Percentiles rank a stretch among this genome's conserved stretches.
Evolutionary conservation across 2,888 invertebrate genomes (phyloP).

Genomic region (Polylopha cassiicola): DNA sequence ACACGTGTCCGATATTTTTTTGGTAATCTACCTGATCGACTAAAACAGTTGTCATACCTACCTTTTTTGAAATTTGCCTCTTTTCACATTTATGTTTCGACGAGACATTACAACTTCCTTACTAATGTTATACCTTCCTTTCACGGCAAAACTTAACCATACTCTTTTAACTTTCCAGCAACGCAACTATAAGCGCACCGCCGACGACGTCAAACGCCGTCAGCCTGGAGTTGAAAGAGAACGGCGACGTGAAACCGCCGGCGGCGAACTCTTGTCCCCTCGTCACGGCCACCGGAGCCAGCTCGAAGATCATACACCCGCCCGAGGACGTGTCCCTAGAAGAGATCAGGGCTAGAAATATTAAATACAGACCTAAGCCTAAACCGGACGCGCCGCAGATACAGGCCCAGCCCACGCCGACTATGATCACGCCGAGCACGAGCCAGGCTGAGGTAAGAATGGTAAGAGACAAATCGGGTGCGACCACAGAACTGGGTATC

Average conservation of each 20-base stretch:
- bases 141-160: neutral
- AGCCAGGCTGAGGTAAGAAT: slow-evolving; percentile 66
- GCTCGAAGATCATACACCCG: slow-evolving; percentile 94
- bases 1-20: too few relatives aligned
- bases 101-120: too few relatives aligned
- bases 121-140: too few relatives aligned
- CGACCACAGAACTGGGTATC: too few relatives aligned
- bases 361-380: slow-evolving; percentile 79
- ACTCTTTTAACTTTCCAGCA: slow-evolving; percentile 52
- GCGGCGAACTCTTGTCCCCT: slow-evolving; percentile 67
- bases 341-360: slow-evolving; percentile 84
- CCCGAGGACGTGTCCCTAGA: slow-evolving; percentile 94
- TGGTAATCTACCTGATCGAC: too few relatives aligned
- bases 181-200: slow-evolving; percentile 87
- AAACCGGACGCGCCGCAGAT: slow-evolving; percentile 45
- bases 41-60: too few relatives aligned
- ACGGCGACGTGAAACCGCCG: slow-evolving; percentile 63
- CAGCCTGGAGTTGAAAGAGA: slow-evolving; percentile 58
- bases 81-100: too few relatives aligned
- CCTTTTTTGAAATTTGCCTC: too few relatives aligned
- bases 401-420: slow-evolving; percentile 26
- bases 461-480: too few relatives aligned
- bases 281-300: slow-evolving; percentile 87
- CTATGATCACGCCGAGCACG: slow-evolving; percentile 52
- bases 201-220: slow-evolving; percentile 76